A percentile compares a stretch with the other conserved stretches of the same genome.
Evolutionary conservation across 2,888 invertebrate genomes (phyloP).

Genomic region (Caenorhabditis sp.): DNA sequence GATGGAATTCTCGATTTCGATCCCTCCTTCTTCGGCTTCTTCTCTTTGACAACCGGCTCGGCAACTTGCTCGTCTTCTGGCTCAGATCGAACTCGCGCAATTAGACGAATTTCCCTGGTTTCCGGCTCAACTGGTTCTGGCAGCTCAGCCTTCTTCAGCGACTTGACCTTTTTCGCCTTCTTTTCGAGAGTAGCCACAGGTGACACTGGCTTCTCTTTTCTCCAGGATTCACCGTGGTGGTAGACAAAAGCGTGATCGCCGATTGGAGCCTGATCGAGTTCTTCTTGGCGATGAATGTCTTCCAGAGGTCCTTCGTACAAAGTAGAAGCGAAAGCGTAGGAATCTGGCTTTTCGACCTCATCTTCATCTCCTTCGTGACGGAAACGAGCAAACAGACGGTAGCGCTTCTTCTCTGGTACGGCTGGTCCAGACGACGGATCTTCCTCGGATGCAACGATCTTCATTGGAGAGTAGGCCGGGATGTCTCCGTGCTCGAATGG

Average conservation of each 20-base stretch:
- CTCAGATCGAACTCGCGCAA: conserved; percentile 9
- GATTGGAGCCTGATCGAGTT: conserved; percentile 37
- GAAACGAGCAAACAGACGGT: conserved; percentile 39
- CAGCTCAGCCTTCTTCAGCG: conserved; percentile 29
- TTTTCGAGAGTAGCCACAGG: conserved; percentile 1
- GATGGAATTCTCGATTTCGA: background rate
- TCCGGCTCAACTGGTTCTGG: conserved; percentile 33
- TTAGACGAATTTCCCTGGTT: conserved; percentile 13
- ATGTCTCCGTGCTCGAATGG: conserved; percentile 36
- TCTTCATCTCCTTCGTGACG: conserved; percentile 61
- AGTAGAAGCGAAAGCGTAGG: conserved; percentile 10
- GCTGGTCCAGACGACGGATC: background rate
- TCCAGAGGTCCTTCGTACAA: conserved; percentile 27
- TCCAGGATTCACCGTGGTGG: conserved; percentile 40
- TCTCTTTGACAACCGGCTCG: background rate
- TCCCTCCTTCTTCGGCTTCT: conserved; percentile 19
- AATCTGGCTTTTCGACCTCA: conserved; percentile 21
- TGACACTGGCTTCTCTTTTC: conserved; percentile 1
- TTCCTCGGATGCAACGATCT: conserved; percentile 1
- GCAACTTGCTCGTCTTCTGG: background rate
- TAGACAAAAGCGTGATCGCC: conserved; percentile 34
- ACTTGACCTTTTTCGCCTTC: conserved; percentile 34
- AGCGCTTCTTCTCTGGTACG: conserved; percentile 6
- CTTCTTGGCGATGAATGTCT: conserved; percentile 8
- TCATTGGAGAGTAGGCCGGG: conserved; percentile 28